Percentiles rank a stretch among this genome's conserved stretches.
Conservation (phyloP, 2,888 invertebrate genomes). For the Himalopsyche anomala region DNA sequence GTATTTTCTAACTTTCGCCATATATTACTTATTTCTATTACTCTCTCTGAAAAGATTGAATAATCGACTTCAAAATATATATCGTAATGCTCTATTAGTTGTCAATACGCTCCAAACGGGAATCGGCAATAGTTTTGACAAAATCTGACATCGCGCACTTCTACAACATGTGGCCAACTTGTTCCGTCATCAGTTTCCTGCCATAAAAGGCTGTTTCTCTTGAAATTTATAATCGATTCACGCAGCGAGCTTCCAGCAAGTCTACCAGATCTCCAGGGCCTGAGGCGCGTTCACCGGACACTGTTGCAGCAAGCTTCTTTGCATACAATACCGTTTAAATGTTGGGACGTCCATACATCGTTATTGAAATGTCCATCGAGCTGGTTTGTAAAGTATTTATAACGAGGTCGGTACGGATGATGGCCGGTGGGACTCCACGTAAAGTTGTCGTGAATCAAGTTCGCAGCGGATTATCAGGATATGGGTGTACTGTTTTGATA, state of each 20-base stretch:
- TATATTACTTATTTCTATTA: too few relatives aligned
- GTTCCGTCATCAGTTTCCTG: conserved; percentile 10
- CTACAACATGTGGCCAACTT: too few relatives aligned
- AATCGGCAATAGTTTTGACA: too few relatives aligned
- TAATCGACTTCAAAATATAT: too few relatives aligned
- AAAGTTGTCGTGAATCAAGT: conserved; percentile 19
- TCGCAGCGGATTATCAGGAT: background rate
- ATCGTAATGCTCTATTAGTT: too few relatives aligned
- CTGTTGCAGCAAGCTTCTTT: conserved; percentile 54
- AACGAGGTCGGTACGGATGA: conserved; percentile 46
- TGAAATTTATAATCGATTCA: conserved; percentile 46
- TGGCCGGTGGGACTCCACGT: conserved; percentile 12
- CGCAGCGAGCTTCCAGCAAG: conserved; percentile 13
- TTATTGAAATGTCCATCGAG: conserved; percentile 64
- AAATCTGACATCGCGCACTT: too few relatives aligned
- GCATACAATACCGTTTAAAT: conserved; percentile 64
- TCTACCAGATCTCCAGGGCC: conserved; percentile 29
- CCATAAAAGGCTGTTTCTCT: conserved; percentile 53
- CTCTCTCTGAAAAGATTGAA: too few relatives aligned
- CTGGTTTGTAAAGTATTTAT: conserved; percentile 49
- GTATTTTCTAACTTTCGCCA: too few relatives aligned
- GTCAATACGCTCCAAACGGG: too few relatives aligned
- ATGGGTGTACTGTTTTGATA: too few relatives aligned
- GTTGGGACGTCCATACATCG: conserved; percentile 61
- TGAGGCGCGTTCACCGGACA: conserved; percentile 44